Percentiles rank a stretch among this genome's conserved stretches.
Evolutionary conservation across 2,797 vertebrate species (phyloP).

Genomic region (Champsocephalus esox): DNA sequence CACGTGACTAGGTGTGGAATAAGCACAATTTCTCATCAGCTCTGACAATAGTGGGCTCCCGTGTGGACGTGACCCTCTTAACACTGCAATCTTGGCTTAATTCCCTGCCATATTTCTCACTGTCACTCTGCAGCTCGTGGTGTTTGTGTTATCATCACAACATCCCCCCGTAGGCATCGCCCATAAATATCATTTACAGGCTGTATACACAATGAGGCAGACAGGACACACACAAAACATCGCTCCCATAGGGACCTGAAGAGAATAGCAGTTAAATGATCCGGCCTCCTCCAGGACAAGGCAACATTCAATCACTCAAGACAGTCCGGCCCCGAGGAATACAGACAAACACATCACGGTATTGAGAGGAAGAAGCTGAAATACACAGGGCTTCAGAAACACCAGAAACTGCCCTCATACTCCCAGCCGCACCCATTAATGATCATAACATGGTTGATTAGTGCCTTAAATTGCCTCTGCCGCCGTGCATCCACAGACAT

Average conservation of each 20-base stretch:
- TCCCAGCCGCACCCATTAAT: slow-evolving; percentile 59
- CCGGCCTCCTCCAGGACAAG: slow-evolving; percentile 77
- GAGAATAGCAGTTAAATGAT: slow-evolving; percentile 79
- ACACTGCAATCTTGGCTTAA: slow-evolving; percentile 56
- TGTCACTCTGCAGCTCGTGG: slow-evolving; percentile 52
- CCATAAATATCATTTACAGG: slow-evolving; percentile 73
- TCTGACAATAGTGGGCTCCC: slow-evolving; percentile 7
- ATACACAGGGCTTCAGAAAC: slow-evolving; percentile 50
- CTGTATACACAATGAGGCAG: slow-evolving; percentile 60
- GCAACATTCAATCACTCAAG: slow-evolving; percentile 77
- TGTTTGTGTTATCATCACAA: slow-evolving; percentile 55
- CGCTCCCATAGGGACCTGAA: slow-evolving; percentile 55
- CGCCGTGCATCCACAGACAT: slow-evolving; percentile 35
- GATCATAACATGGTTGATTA: slow-evolving; percentile 77
- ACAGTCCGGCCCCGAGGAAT: slow-evolving; percentile 70
- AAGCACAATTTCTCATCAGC: slow-evolving; percentile 21
- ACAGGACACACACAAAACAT: slow-evolving; percentile 39
- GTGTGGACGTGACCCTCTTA: slow-evolving; percentile 50
- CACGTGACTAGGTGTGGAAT: background rate
- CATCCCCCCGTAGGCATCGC: slow-evolving; percentile 50
- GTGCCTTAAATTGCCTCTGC: slow-evolving; percentile 68
- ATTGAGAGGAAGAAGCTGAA: slow-evolving; percentile 65
- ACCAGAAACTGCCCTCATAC: slow-evolving; percentile 1
- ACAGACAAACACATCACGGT: slow-evolving; percentile 63
- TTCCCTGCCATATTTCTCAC: slow-evolving; percentile 64